phyloP scores from a whole-genome alignment of 2,797 vertebrate species.

The Acanthornis magna region DNA sequence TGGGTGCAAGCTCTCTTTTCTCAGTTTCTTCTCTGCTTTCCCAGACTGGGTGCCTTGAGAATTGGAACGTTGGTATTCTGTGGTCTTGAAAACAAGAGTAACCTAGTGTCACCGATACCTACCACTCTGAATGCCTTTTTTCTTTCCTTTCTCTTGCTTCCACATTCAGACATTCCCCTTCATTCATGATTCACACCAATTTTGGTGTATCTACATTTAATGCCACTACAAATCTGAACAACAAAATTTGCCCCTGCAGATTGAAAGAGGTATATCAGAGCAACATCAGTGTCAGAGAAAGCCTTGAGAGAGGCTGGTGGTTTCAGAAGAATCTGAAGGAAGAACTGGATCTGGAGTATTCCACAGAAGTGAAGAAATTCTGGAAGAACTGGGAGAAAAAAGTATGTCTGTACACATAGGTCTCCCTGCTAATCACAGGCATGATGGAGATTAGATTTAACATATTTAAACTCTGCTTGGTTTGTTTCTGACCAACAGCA shows the following conservation, averaged over 20 bases:
- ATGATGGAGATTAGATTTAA: neutral
- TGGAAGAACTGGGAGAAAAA: neutral
- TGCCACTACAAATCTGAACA: neutral
- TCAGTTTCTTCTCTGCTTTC: neutral
- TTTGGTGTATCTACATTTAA: neutral
- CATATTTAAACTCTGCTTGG: neutral
- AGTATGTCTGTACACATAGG: rapidly evolving
- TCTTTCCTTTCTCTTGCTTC: neutral
- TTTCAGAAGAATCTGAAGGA: neutral
- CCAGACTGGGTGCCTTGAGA: neutral
- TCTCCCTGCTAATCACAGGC: neutral
- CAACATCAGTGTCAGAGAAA: neutral
- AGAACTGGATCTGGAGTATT: neutral
- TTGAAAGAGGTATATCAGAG: neutral
- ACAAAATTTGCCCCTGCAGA: neutral
- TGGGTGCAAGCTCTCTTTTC: neutral
- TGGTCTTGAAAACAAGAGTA: neutral
- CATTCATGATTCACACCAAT: neutral
- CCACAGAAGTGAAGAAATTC: neutral
- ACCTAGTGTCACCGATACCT: neutral
- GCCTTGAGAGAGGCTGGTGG: neutral
- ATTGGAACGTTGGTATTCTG: neutral
- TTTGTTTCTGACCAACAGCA: neutral
- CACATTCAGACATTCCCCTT: neutral
- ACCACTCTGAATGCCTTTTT: neutral